Conservation (phyloP, 1,140 invertebrate genomes). For the Drosophila kurseongensis region DNA sequence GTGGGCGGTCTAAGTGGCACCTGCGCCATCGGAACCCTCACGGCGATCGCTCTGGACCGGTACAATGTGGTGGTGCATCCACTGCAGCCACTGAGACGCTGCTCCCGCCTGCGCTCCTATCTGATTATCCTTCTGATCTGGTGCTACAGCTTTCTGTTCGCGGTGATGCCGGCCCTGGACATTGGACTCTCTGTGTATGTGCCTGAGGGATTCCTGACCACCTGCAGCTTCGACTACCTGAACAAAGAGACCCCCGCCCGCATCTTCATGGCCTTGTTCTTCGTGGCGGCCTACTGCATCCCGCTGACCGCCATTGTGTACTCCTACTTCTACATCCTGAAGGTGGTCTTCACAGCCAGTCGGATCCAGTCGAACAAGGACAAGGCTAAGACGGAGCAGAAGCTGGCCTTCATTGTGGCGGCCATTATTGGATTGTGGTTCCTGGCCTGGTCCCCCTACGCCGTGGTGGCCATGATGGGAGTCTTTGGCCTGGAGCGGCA, state of each 20-base stretch:
- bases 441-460: conserved; percentile 91
- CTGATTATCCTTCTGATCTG: conserved; percentile 88
- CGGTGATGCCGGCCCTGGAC: conserved; percentile 88
- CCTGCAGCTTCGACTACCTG: conserved; percentile 93
- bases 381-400: conserved; percentile 88
- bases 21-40: conserved; percentile 89
- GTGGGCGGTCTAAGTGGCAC: conserved; percentile 90
- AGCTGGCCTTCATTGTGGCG: conserved; percentile 88
- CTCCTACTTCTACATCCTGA: conserved; percentile 89
- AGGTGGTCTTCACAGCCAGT: conserved; percentile 86
- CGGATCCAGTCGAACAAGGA: conserved; percentile 86
- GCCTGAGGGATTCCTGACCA: conserved; percentile 91
- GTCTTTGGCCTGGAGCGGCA: conserved; percentile 87
- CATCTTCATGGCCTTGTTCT: conserved; percentile 89
- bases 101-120: conserved; percentile 87
- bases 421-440: conserved; percentile 90
- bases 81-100: conserved; percentile 87
- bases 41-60: conserved; percentile 89
- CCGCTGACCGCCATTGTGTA: conserved; percentile 89
- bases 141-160: conserved; percentile 89
- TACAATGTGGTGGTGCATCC: conserved; percentile 90
- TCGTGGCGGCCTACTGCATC: conserved; percentile 88
- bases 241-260: conserved; percentile 86
- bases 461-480: conserved; percentile 89
- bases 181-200: conserved; percentile 90